Percentiles rank a stretch among this genome's conserved stretches.
Conservation (phyloP, 2,888 invertebrate genomes). For the Drosophila kuntzei region DNA sequence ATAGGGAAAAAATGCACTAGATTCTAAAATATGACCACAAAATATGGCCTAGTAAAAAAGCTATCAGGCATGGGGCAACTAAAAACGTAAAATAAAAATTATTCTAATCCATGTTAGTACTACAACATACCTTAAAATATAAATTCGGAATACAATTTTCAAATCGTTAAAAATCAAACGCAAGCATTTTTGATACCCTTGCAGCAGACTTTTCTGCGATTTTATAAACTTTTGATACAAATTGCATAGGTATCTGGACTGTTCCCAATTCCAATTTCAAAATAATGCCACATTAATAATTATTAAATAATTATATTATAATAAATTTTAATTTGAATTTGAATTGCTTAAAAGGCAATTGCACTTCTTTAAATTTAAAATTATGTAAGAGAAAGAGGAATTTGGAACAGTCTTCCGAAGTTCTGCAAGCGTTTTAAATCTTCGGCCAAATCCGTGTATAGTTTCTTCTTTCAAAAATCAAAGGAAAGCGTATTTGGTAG, state of each 20-base stretch:
- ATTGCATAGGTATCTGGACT: not conserved
- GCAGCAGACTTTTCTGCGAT: conserved; percentile 1
- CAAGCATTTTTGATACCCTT: conserved; percentile 13
- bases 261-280: conserved; percentile 1
- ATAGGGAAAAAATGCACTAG: conserved; percentile 49
- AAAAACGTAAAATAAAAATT: conserved; percentile 28
- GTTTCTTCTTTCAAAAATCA: conserved; percentile 12
- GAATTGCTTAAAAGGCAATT: not conserved
- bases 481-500: conserved; percentile 16
- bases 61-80: conserved; percentile 47
- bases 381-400: not conserved
- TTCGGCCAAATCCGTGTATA: not conserved
- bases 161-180: conserved; percentile 11
- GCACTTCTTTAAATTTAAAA: not conserved
- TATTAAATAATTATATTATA: too few species aligned
- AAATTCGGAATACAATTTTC: not conserved
- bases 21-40: conserved; percentile 7
- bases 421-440: conserved; percentile 3
- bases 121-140: conserved; percentile 14
- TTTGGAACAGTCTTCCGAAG: not conserved
- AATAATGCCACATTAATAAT: not conserved
- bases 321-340: too few species aligned
- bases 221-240: not conserved
- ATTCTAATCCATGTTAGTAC: conserved; percentile 18
- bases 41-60: conserved; percentile 30